Evolutionary conservation across 2,888 invertebrate species (phyloP).

Genomic region (Meandrusa payeni): DNA sequence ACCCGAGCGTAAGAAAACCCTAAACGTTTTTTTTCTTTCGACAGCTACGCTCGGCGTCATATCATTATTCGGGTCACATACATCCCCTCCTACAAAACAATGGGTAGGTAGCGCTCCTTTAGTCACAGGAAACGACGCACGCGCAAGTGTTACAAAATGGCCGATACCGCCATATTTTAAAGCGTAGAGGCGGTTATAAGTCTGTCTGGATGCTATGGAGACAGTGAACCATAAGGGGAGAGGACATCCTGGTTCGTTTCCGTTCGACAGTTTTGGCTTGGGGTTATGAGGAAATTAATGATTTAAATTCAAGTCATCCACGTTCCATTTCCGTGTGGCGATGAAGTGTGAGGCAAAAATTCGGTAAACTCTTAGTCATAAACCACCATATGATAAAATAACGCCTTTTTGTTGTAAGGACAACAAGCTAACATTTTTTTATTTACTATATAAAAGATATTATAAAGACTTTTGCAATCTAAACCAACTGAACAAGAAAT

Average conservation of each 20-base stretch:
- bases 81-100: conserved; percentile 72
- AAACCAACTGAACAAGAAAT: too few species aligned
- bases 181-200: conserved; percentile 43
- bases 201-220: conserved; percentile 67
- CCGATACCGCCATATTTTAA: conserved; percentile 53
- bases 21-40: conserved; percentile 60
- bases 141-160: conserved; percentile 68
- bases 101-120: conserved; percentile 73
- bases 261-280: conserved; percentile 50
- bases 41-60: conserved; percentile 47
- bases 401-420: too few species aligned
- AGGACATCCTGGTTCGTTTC: conserved; percentile 73
- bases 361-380: conserved; percentile 7
- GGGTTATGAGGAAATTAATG: conserved; percentile 46
- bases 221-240: conserved; percentile 62
- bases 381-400: conserved; percentile 4
- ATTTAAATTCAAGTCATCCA: conserved; percentile 36
- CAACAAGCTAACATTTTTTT: too few species aligned
- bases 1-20: conserved; percentile 35
- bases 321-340: conserved; percentile 13
- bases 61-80: conserved; percentile 64
- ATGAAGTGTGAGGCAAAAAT: conserved; percentile 9
- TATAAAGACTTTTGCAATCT: too few species aligned
- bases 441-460: too few species aligned
- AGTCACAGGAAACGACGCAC: conserved; percentile 73